Evolutionary conservation across 2,113 vertebrate species (phyloP).

Genomic region (Rhea americana): DNA sequence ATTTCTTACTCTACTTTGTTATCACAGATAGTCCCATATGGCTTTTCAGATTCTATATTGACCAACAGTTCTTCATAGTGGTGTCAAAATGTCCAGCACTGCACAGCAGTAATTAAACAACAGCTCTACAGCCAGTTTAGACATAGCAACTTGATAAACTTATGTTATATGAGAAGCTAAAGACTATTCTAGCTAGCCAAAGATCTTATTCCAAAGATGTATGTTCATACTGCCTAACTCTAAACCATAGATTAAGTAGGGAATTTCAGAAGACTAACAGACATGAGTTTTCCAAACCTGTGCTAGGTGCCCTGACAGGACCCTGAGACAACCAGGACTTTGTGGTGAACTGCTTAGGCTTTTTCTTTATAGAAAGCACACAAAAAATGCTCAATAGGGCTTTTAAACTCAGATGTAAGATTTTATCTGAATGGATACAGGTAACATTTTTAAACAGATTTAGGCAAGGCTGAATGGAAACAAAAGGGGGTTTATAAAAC

Average conservation of each 20-base stretch:
- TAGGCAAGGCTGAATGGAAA: neutral
- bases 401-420: too few species aligned
- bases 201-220: neutral
- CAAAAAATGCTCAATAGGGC: neutral
- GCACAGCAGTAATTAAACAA: neutral
- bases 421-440: too few species aligned
- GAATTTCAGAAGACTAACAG: neutral
- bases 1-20: neutral
- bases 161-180: neutral
- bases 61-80: neutral
- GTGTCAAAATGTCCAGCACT: neutral
- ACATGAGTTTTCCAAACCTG: neutral
- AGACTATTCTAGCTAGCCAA: neutral
- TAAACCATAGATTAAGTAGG: neutral
- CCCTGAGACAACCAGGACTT: neutral
- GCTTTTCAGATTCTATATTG: neutral
- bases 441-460: too few species aligned
- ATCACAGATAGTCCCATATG: neutral
- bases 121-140: neutral
- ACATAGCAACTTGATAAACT: neutral
- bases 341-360: neutral
- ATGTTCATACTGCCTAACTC: neutral
- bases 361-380: neutral
- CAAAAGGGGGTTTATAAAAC: neutral
- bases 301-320: neutral